These are phyloP conservation scores for Yponomeuta evonymella DNA, from an alignment of 2,888 invertebrate genomes.

Conservation along the genomic window DNA sequence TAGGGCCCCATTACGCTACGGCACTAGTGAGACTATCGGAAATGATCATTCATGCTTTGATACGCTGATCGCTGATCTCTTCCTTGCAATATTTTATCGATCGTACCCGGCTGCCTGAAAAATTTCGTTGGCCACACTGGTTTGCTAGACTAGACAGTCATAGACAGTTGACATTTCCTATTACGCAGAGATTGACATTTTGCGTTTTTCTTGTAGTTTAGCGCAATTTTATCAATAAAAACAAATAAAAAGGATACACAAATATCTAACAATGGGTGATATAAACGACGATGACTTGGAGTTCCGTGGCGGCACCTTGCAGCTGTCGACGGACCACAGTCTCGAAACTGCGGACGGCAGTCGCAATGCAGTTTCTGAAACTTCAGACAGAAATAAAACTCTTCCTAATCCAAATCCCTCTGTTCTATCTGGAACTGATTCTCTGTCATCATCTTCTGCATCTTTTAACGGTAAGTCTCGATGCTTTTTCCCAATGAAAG, in stretches of 20 bases:
- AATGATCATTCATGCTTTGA: too few relatives aligned
- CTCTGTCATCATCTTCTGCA: slow-evolving; percentile 60
- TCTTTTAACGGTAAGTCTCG: slow-evolving; percentile 56
- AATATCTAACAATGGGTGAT: slow-evolving; percentile 48
- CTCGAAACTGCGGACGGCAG: slow-evolving; percentile 36
- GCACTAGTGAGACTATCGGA: too few relatives aligned
- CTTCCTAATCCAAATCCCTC: slow-evolving; percentile 52
- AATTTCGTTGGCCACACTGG: too few relatives aligned
- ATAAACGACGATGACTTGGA: slow-evolving; percentile 75
- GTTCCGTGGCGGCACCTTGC: slow-evolving; percentile 74
- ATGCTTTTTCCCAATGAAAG: not conserved
- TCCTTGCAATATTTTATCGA: too few relatives aligned
- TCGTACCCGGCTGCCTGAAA: too few relatives aligned
- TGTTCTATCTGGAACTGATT: slow-evolving; percentile 65
- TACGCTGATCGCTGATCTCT: too few relatives aligned
- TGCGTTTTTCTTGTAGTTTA: not conserved
- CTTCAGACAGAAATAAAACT: slow-evolving; percentile 37
- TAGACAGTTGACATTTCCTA: too few relatives aligned
- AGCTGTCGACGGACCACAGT: slow-evolving; percentile 51
- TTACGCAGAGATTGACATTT: not conserved
- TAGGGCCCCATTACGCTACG: too few relatives aligned
- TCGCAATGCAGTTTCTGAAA: slow-evolving; percentile 36
- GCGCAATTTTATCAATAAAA: slow-evolving; percentile 19
- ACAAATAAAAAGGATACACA: slow-evolving; percentile 18
- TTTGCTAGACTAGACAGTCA: too few relatives aligned